Evolutionary conservation across 1,140 invertebrate species (phyloP).

Genomic region (Araneus ventricosus): DNA sequence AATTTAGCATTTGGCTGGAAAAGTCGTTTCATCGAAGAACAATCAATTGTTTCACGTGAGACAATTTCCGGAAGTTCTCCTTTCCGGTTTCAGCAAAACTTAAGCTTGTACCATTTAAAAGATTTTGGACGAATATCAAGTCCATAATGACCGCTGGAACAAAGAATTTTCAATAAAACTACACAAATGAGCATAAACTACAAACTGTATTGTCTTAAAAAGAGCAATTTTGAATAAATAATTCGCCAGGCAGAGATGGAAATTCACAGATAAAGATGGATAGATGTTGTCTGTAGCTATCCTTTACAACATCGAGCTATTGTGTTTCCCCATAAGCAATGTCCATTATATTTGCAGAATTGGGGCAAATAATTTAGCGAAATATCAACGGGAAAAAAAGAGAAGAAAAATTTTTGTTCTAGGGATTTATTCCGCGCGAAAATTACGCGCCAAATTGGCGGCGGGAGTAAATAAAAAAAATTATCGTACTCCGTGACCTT

Average conservation of each 20-base stretch:
- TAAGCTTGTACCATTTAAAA: constrained; percentile 31
- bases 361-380: constrained; percentile 68
- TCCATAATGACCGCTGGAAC: background rate
- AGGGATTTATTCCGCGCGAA: constrained; percentile 27
- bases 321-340: constrained; percentile 39
- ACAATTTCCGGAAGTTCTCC: constrained; percentile 7
- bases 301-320: constrained; percentile 54
- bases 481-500: constrained; percentile 63
- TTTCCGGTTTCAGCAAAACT: background rate
- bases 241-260: background rate
- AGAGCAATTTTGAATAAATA: constrained; percentile 58
- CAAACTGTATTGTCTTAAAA: constrained; percentile 67
- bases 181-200: constrained; percentile 44
- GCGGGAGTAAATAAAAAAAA: constrained; percentile 35
- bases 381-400: constrained; percentile 40
- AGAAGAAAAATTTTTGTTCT: constrained; percentile 28
- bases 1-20: background rate
- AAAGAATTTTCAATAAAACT: constrained; percentile 45
- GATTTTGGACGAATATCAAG: background rate
- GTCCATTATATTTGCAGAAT: constrained; percentile 50
- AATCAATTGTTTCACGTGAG: background rate
- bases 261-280: constrained; percentile 41
- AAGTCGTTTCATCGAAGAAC: background rate
- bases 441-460: constrained; percentile 23
- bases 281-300: constrained; percentile 20